A percentile compares a stretch with the other conserved stretches of the same genome.
Conservation (phyloP, 1,140 invertebrate genomes). For the Drosophila nikananu region DNA sequence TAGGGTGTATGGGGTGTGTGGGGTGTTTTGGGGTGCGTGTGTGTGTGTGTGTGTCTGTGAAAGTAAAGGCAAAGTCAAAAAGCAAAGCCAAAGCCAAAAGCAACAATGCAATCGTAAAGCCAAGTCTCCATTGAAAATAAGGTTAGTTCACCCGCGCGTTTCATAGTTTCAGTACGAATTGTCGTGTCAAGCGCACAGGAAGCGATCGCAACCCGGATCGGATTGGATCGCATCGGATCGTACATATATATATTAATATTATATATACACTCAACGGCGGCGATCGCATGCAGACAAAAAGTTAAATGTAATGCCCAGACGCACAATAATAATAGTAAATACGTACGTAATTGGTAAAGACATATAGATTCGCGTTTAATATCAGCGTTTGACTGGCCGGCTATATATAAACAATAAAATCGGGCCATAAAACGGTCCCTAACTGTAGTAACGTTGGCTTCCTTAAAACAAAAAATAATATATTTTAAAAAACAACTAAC, state of each 20-base stretch:
- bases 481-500: not conserved
- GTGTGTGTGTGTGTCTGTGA: slow-evolving; percentile 31
- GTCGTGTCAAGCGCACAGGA: slow-evolving; percentile 76
- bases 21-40: slow-evolving; percentile 22
- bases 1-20: slow-evolving; percentile 17
- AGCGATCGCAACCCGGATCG: slow-evolving; percentile 54
- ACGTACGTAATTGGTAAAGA: slow-evolving; percentile 12
- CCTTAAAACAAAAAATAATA: not conserved
- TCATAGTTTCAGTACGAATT: slow-evolving; percentile 68
- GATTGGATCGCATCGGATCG: slow-evolving; percentile 34
- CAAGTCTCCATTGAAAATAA: slow-evolving; percentile 71
- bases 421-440: not conserved
- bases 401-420: slow-evolving; percentile 3
- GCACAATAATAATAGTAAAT: slow-evolving; percentile 24
- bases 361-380: slow-evolving; percentile 2
- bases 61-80: slow-evolving; percentile 21
- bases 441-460: not conserved
- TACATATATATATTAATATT: slow-evolving; percentile 4
- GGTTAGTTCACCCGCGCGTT: slow-evolving; percentile 65
- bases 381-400: not conserved
- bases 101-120: slow-evolving; percentile 57
- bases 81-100: slow-evolving; percentile 24
- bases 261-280: slow-evolving; percentile 8
- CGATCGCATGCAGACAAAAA: slow-evolving; percentile 39
- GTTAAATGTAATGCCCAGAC: slow-evolving; percentile 42